Percentiles rank a stretch among this genome's conserved stretches.
phyloP scores from a whole-genome alignment of 2,797 vertebrate genomes.

The Tangara arthus region DNA sequence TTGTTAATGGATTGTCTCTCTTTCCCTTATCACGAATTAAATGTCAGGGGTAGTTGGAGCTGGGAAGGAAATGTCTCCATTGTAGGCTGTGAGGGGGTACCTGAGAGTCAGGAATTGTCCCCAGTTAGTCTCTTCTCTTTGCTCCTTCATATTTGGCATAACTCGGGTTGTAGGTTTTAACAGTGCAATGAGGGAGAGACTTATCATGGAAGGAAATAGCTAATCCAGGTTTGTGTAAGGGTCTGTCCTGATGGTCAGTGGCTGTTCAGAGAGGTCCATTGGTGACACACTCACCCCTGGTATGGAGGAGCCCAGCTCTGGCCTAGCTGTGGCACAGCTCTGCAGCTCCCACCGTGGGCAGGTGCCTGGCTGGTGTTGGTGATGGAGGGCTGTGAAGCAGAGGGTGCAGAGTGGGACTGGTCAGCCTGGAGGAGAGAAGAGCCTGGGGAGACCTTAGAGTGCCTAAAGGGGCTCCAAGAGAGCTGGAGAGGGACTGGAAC shows the following conservation, averaged over 20 bases:
- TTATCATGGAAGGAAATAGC: fast-evolving
- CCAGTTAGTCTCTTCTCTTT: not conserved
- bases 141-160: not conserved
- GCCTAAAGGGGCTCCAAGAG: not conserved
- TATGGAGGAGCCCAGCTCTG: not conserved
- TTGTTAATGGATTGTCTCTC: not conserved
- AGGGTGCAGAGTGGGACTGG: not conserved
- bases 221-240: not conserved
- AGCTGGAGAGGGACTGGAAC: not conserved
- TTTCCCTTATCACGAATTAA: fast-evolving
- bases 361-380: not conserved
- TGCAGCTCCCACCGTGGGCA: fast-evolving
- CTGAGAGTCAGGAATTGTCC: not conserved
- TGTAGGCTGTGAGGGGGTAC: not conserved
- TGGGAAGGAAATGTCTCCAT: fast-evolving
- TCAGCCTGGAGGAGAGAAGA: not conserved
- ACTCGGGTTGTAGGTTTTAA: fast-evolving
- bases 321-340: not conserved
- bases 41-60: not conserved
- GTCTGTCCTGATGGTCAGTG: not conserved
- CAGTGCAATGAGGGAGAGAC: fast-evolving
- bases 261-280: fast-evolving
- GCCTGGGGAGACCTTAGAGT: not conserved
- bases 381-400: not conserved
- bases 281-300: not conserved